A percentile compares a stretch with the other conserved stretches of the same genome.
phyloP scores from a whole-genome alignment of 2,797 vertebrate genomes.

The Chrosomus eos region DNA sequence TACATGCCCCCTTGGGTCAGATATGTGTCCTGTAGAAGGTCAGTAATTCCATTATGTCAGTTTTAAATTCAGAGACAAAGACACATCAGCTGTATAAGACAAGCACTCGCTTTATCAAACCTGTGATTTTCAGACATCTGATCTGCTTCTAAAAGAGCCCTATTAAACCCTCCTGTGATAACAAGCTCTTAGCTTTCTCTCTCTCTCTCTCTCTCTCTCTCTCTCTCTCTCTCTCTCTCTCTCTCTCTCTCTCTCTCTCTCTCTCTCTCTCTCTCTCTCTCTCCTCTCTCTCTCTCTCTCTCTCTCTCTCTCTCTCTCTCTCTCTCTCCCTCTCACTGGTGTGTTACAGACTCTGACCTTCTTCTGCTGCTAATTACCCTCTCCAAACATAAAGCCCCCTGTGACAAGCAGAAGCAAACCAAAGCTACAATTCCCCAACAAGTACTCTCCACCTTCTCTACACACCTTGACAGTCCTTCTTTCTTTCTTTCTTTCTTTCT shows the following conservation, averaged over 20 bases:
- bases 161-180: conserved; percentile 33
- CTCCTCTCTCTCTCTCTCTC: neutral
- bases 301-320: neutral
- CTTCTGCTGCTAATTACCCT: conserved; percentile 72
- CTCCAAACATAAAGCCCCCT: conserved; percentile 54
- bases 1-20: neutral
- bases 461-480: neutral
- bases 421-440: neutral
- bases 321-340: neutral
- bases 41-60: conserved; percentile 1
- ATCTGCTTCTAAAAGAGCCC: conserved; percentile 24
- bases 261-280: neutral
- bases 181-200: conserved; percentile 19
- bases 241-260: neutral
- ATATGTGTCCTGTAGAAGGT: conserved; percentile 8
- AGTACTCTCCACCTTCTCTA: conserved; percentile 13
- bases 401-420: conserved; percentile 50
- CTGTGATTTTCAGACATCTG: conserved; percentile 15
- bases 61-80: conserved; percentile 26
- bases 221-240: neutral
- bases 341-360: conserved; percentile 71
- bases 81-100: conserved; percentile 1
- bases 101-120: neutral
- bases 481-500: too few species aligned
- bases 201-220: neutral